These are phyloP conservation scores for Sitophilus oryzae DNA, from an alignment of 1,140 invertebrate genomes.

Conservation along the genomic window DNA sequence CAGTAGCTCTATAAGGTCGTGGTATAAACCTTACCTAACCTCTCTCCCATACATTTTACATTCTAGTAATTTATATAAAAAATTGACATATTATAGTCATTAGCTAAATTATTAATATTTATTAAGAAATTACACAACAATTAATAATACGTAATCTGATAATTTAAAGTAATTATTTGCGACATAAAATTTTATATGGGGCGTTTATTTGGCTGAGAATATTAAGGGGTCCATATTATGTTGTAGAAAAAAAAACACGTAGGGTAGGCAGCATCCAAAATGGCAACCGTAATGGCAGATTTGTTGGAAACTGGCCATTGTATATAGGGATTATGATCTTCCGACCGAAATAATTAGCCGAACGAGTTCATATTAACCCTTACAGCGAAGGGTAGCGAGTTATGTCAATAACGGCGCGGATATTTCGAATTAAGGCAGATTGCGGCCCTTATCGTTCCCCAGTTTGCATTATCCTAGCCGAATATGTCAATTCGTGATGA, in stretches of 20 bases:
- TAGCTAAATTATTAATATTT: no score
- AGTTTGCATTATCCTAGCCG: slow-evolving; percentile 13
- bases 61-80: no score
- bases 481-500: slow-evolving; percentile 11
- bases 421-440: slow-evolving; percentile 44
- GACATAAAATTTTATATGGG: no score
- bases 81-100: no score
- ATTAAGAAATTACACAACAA: no score
- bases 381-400: slow-evolving; percentile 37
- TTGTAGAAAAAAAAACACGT: neutral
- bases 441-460: slow-evolving; percentile 29
- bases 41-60: no score
- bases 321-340: slow-evolving; percentile 45
- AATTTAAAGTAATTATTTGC: no score
- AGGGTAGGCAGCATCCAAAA: slow-evolving; percentile 24
- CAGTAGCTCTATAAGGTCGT: no score
- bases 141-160: no score
- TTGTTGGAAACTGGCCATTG: slow-evolving; percentile 44
- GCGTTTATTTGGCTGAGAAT: no score
- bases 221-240: neutral
- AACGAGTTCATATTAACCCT: slow-evolving; percentile 45
- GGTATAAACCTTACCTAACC: no score
- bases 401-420: slow-evolving; percentile 45
- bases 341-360: slow-evolving; percentile 46
- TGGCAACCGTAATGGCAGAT: slow-evolving; percentile 43